phyloP scores from a whole-genome alignment of 1,140 invertebrate species.

The Micrasema longulum region DNA sequence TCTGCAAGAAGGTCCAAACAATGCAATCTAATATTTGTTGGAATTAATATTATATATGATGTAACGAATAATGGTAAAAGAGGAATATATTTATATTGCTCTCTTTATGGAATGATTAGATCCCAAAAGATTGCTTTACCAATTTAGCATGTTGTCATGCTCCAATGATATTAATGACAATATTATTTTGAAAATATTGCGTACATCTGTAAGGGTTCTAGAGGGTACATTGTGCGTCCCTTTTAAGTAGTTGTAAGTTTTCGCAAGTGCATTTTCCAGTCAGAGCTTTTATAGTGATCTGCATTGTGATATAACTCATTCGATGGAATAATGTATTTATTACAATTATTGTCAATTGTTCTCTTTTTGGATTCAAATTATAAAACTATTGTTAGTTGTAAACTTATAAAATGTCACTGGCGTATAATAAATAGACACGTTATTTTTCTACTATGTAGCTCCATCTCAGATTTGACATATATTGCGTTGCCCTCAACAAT shows the following conservation, averaged over 20 bases:
- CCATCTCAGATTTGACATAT: too few relatives aligned
- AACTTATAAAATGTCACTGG: too few relatives aligned
- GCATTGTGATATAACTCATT: conserved; percentile 32
- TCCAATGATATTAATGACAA: conserved; percentile 30
- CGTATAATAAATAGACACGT: too few relatives aligned
- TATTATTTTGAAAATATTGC: conserved; percentile 24
- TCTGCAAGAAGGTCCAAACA: conserved; percentile 48
- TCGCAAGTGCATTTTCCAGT: conserved; percentile 17
- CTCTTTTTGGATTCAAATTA: too few relatives aligned
- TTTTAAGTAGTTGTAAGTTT: conserved; percentile 26
- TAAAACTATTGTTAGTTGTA: too few relatives aligned
- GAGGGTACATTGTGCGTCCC: conserved; percentile 19
- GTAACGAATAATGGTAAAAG: too few relatives aligned
- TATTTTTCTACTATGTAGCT: too few relatives aligned
- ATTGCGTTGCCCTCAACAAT: too few relatives aligned
- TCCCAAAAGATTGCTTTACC: conserved; percentile 3
- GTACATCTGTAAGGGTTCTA: conserved; percentile 9
- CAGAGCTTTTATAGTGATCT: conserved; percentile 27
- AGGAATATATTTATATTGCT: too few relatives aligned
- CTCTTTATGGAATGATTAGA: too few relatives aligned
- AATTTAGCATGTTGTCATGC: conserved; percentile 9
- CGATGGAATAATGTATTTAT: not conserved
- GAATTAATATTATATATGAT: not conserved
- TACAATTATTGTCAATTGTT: not conserved
- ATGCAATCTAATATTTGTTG: conserved; percentile 34